Evolutionary conservation across 2,113 vertebrate genomes (phyloP).

Genomic region (Oxyruncus cristatus): DNA sequence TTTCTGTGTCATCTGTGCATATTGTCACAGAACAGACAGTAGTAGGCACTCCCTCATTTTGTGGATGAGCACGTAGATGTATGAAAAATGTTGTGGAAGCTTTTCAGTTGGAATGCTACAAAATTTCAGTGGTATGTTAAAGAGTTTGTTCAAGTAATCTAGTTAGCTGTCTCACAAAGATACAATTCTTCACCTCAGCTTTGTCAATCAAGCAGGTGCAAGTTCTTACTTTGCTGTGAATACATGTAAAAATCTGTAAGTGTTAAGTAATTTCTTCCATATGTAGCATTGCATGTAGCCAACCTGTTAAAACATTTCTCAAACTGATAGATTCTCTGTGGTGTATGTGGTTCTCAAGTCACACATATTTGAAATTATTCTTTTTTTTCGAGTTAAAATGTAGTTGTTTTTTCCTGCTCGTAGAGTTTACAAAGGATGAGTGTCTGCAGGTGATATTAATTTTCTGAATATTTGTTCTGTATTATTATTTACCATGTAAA

Average conservation of each 20-base stretch:
- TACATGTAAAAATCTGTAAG: not conserved
- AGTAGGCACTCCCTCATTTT: not conserved
- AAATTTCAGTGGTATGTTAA: not conserved
- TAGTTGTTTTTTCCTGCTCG: not conserved
- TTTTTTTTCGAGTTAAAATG: not conserved
- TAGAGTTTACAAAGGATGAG: not conserved
- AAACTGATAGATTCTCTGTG: not conserved
- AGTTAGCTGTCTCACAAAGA: not conserved
- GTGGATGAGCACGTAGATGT: not conserved
- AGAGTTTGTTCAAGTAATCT: not conserved
- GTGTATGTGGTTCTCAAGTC: not conserved
- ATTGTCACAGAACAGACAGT: not conserved
- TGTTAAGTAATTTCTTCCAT: not conserved
- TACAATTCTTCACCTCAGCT: not conserved
- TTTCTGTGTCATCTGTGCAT: not conserved
- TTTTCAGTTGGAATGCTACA: not conserved
- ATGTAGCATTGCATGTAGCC: not conserved
- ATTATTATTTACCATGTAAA: not conserved
- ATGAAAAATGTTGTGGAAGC: not conserved
- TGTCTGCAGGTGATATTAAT: fast-evolving
- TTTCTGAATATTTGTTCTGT: not conserved
- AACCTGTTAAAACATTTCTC: not conserved
- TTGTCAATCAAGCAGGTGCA: not conserved
- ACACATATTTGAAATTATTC: not conserved
- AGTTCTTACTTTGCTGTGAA: not conserved